Evolutionary conservation across 2,797 vertebrate species (phyloP).

Genomic region (Rachycentron canadum): DNA sequence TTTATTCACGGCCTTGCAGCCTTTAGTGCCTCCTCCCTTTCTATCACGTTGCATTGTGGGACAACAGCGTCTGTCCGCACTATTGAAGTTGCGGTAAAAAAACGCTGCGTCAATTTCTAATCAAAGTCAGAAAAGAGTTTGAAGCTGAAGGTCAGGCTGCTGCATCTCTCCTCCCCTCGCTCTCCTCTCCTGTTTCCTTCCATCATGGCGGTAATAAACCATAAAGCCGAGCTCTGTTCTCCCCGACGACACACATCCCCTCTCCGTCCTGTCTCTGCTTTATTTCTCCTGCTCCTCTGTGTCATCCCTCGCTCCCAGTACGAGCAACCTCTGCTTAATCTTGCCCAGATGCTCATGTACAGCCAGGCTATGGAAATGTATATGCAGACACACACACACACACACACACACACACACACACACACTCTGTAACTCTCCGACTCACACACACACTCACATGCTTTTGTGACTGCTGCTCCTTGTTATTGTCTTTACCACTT

Average conservation of each 20-base stretch:
- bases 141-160: no score
- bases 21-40: no score
- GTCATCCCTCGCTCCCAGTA: conserved; percentile 6
- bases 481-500: conserved; percentile 37
- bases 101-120: no score
- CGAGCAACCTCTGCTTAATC: conserved; percentile 29
- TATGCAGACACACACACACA: background rate
- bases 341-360: conserved; percentile 17
- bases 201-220: conserved; percentile 6
- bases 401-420: conserved; percentile 5
- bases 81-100: no score
- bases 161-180: background rate
- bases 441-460: conserved; percentile 1
- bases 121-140: background rate
- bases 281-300: conserved; percentile 10
- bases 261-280: conserved; percentile 15
- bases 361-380: background rate
- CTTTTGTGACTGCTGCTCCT: background rate
- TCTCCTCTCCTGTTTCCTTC: background rate
- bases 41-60: no score
- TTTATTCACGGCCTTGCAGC: no score
- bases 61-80: no score
- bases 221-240: background rate
- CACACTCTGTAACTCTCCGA: conserved; percentile 26
- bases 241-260: background rate